Conservation (phyloP, 2,888 invertebrate genomes). For the Macaria liturata region DNA sequence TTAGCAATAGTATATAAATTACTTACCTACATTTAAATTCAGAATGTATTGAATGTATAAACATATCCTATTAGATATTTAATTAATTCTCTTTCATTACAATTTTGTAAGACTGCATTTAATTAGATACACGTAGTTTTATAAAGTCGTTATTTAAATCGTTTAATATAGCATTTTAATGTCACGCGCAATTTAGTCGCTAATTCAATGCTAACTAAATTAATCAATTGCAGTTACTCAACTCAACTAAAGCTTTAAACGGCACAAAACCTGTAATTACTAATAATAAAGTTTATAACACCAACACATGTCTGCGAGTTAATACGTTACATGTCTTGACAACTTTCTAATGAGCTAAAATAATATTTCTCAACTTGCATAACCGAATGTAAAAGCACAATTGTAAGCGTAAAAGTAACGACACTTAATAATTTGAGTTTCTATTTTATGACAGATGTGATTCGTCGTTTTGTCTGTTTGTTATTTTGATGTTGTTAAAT, state of each 20-base stretch:
- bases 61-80: too few relatives aligned
- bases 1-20: too few relatives aligned
- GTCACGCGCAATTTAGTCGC: neutral
- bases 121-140: too few relatives aligned
- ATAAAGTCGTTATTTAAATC: neutral
- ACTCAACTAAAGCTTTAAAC: conserved; percentile 25
- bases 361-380: conserved; percentile 22
- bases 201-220: conserved; percentile 4
- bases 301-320: conserved; percentile 2
- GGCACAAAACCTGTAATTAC: conserved; percentile 20
- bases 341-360: conserved; percentile 35
- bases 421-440: conserved; percentile 17
- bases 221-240: conserved; percentile 19
- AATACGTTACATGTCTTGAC: conserved; percentile 23
- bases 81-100: too few relatives aligned
- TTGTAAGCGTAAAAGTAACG: conserved; percentile 22
- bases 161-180: neutral
- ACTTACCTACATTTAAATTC: too few relatives aligned
- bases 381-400: conserved; percentile 17
- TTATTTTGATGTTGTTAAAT: conserved; percentile 4
- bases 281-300: conserved; percentile 28
- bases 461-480: conserved; percentile 10
- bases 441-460: conserved; percentile 20
- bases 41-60: too few relatives aligned
- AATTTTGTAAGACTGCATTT: too few relatives aligned